phyloP scores from a whole-genome alignment of 2,113 vertebrate species.

The Toxotes jaculatrix region DNA sequence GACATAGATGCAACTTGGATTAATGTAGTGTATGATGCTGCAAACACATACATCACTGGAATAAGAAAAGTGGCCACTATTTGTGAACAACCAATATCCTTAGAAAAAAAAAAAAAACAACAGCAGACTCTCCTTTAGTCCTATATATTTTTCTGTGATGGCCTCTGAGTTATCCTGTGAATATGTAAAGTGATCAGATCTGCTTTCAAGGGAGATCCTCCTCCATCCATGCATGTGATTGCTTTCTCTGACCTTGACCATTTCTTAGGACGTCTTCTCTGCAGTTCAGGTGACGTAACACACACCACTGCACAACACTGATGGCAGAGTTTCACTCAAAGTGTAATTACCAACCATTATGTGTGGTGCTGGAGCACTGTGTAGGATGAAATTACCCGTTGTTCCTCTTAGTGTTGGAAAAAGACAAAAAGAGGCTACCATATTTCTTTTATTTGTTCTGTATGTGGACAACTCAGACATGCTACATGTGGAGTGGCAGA shows the following conservation, averaged over 20 bases:
- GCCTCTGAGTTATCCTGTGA: conserved; percentile 55
- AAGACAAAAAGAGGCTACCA: conserved; percentile 22
- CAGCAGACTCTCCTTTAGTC: conserved; percentile 9
- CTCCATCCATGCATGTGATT: conserved; percentile 80
- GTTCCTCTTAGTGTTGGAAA: conserved; percentile 42
- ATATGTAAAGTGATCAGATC: conserved; percentile 78
- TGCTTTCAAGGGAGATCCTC: conserved; percentile 72
- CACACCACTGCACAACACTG: conserved; percentile 62
- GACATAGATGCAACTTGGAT: conserved; percentile 47
- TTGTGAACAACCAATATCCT: conserved; percentile 42
- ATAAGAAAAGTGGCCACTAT: conserved; percentile 29
- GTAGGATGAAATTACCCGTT: conserved; percentile 43
- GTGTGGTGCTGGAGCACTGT: conserved; percentile 11
- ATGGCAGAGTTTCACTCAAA: conserved; percentile 67
- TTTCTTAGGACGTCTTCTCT: conserved; percentile 66
- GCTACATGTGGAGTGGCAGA: conserved; percentile 40
- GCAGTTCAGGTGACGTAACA: conserved; percentile 72
- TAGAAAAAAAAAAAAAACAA: conserved; percentile 32
- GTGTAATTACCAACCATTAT: conserved; percentile 64
- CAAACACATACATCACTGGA: conserved; percentile 35
- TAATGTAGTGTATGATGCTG: conserved; percentile 30
- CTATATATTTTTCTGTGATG: conserved; percentile 11
- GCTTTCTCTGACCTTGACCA: conserved; percentile 81
- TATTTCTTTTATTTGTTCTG: conserved; percentile 58
- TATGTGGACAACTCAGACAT: conserved; percentile 36